Conservation (phyloP, 2,888 invertebrate genomes). For the Altica lythri region DNA sequence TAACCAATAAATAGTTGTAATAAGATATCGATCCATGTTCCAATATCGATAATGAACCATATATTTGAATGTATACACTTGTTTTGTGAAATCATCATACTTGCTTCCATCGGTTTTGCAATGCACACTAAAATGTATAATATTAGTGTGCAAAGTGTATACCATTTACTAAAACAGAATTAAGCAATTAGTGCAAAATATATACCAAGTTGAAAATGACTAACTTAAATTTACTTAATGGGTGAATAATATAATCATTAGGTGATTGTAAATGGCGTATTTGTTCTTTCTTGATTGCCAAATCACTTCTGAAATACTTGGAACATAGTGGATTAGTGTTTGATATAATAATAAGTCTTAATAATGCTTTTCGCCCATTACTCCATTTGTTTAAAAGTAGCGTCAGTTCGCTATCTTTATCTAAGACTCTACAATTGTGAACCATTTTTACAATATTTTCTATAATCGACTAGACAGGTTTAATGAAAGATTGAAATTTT, state of each 20-base stretch:
- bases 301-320: slow-evolving; percentile 19
- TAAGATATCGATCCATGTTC: slow-evolving; percentile 6
- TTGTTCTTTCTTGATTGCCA: slow-evolving; percentile 13
- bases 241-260: slow-evolving; percentile 20
- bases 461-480: no score
- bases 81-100: no score
- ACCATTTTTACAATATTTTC: background rate
- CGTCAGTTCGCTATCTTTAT: background rate
- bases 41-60: no score
- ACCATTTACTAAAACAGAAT: slow-evolving; percentile 13
- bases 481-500: no score
- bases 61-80: no score
- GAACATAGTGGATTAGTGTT: slow-evolving; percentile 4
- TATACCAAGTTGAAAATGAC: background rate
- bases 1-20: slow-evolving; percentile 12
- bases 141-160: slow-evolving; percentile 8
- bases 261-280: slow-evolving; percentile 14
- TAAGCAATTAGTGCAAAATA: no score
- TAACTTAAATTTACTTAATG: slow-evolving; percentile 26
- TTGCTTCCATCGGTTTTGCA: slow-evolving; percentile 15
- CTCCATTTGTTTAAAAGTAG: background rate
- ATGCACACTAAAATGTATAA: slow-evolving; percentile 10
- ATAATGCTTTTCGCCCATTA: background rate
- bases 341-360: slow-evolving; percentile 5
- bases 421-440: background rate